Base-by-base conservation (phyloP, 2,113 vertebrate genomes). In the Budorcas taxicolor region DNA sequence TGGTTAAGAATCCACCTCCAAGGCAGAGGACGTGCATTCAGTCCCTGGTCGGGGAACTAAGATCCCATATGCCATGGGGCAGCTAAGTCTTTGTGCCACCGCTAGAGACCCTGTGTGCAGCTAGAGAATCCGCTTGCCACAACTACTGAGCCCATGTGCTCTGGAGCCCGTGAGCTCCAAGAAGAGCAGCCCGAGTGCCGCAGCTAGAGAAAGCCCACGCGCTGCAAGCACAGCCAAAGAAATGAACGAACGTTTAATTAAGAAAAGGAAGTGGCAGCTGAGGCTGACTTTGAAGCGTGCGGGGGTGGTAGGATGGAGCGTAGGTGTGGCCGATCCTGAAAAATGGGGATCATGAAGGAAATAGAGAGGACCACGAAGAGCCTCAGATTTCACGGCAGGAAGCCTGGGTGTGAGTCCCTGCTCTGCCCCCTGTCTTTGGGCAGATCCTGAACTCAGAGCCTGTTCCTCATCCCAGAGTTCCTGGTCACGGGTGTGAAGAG, bases 321-420 rank as follows among this genome's bases (percentile, higher is more conserved):
- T 11, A 29, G 21, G 14, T 33, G 0, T 7, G 55, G 47, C 53
- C 5, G 6, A 27, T 6, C 33, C 31, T 45, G 21, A 21, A 43
- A 36, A 10, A 40, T 16, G 13, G 60, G 25, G 17, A 5, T 36
- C 8, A 0, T 4, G 53, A 2, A 16, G 45, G 29, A 12, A 23
- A 15, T 0, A 1, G 0, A 33, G 47, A 21, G 19, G 9, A 2
- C 8, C 6, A 10, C 8, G 27, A 10, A 36, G n/a, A 53, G 15
- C 23, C 8, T 21, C 15, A 0, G 29, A 58, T 57, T 57, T 47
- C 17, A 12, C 0, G 5, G 47, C 0, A 5, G 14, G 62, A 67
- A 43, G 13, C 21, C 76, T 17, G 57, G 6, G 5, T 83, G 27
- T 7, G 16, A 45, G 21, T 71, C 85, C 40, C 82, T 52, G 25